A percentile compares a stretch with the other conserved stretches of the same genome.
Evolutionary conservation across 2,113 vertebrate genomes (phyloP).

Genomic region (Ramphastos sulfuratus): DNA sequence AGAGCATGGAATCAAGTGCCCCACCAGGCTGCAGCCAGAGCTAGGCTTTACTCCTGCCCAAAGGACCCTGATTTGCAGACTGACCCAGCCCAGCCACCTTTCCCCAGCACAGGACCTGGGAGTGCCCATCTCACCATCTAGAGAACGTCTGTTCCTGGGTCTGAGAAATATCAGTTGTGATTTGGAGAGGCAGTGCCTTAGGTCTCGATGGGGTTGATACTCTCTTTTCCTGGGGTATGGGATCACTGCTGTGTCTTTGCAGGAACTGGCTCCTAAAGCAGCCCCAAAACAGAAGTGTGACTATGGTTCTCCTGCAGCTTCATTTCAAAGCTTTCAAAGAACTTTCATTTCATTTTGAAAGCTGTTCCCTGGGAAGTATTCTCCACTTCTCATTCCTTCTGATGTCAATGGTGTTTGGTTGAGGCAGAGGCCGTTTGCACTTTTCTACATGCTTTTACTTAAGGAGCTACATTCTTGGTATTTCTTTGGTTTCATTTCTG

Average conservation of each 20-base stretch:
- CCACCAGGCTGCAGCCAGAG: accelerated
- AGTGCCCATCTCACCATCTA: neutral
- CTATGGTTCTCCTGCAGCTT: neutral
- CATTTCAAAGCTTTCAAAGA: too few relatives aligned
- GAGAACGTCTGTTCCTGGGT: neutral
- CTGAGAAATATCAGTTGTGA: accelerated
- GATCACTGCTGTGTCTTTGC: neutral
- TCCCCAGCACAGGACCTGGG: accelerated
- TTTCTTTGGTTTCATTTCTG: neutral
- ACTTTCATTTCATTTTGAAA: too few relatives aligned
- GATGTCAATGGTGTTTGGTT: accelerated
- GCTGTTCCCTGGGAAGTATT: neutral
- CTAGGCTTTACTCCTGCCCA: neutral
- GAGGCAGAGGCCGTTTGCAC: neutral
- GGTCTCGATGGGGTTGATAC: accelerated
- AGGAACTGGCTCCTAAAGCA: neutral
- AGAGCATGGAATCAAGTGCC: neutral
- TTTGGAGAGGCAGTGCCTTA: neutral
- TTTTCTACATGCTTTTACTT: neutral
- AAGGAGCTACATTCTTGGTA: neutral
- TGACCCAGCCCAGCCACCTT: neutral
- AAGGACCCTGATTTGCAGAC: neutral
- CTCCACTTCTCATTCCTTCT: neutral
- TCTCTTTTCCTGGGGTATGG: neutral
- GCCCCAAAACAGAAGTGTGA: neutral